Evolutionary conservation across 2,888 invertebrate species (phyloP), one percentile per base, ranked within the genome.

Genomic region (Caradrina kadenii): DNA sequence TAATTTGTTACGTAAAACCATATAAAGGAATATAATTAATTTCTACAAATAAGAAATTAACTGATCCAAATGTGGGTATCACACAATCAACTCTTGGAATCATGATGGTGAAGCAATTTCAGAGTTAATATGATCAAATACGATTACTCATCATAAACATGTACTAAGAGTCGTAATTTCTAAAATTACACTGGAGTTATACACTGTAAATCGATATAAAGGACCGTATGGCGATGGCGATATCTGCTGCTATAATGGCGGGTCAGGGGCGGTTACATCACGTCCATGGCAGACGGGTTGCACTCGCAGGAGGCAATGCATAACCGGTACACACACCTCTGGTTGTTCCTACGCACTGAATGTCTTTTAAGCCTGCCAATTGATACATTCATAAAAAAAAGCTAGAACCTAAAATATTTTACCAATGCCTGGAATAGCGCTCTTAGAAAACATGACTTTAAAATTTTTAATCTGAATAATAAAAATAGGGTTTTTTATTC

Each of bases 1-100:
- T 71, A 63, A 81, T 82, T 77, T 65, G 76, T 76, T 74, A 79
- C 78, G 59, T 73, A 66, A 72, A 78, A 73, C 80, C 53, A 73
- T 80, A 53, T 72, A 64, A 59, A 62, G 78, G 63, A 77, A 76
- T 65, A 64, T 4, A 73, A 60, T 68, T 50, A 65, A 66, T 68
- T 67, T 15, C 45, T 56, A 56, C 21, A 5, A 54, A 59, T 65
- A 58, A 56, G 35, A 63, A 67, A 69, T 59, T 19, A 39, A 50
- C 11, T 59, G 35, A 62, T 55, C 54, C 53, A 42, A 26, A 26
- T 26, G 26, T 26, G 26, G 26, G 26, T 4, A 26, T 26, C 26
- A 26, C 4, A 4, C 26, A 26, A 26, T 26, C 4, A 26, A 26
- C 26, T 26, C 26, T n/a, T n/a, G n/a, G n/a, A n/a, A n/a, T n/a